Percentiles rank a stretch among this genome's conserved stretches.
These are phyloP conservation scores for Ceuthmochares aereus DNA, from an alignment of 2,113 vertebrate species.

Conservation along the genomic window DNA sequence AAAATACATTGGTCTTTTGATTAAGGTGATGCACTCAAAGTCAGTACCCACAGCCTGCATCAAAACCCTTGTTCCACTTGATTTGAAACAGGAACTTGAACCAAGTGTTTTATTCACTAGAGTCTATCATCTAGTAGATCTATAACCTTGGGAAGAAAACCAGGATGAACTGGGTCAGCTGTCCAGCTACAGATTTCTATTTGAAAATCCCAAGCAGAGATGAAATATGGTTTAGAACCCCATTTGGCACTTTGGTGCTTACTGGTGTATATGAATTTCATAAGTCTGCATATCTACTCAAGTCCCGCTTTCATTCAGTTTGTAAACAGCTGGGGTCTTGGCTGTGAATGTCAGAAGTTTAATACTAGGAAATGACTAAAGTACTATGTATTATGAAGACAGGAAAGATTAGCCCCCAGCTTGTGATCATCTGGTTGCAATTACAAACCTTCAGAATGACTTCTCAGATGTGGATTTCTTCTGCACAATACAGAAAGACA, in stretches of 20 bases:
- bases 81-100: not conserved
- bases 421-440: conserved; percentile 19
- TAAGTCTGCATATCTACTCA: not conserved
- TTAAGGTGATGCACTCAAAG: not conserved
- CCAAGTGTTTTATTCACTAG: not conserved
- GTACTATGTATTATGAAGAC: not conserved
- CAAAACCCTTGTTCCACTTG: not conserved
- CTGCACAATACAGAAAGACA: not conserved
- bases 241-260: not conserved
- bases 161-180: not conserved
- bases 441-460: not conserved
- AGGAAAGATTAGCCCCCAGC: not conserved
- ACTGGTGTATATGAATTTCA: not conserved
- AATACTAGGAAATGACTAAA: not conserved
- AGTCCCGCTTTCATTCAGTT: not conserved
- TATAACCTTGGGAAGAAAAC: not conserved
- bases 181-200: not conserved
- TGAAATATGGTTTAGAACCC: not conserved
- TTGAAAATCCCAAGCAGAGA: not conserved
- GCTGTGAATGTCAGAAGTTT: not conserved
- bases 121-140: not conserved
- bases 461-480: conserved; percentile 59
- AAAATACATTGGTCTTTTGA: not conserved
- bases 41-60: not conserved
- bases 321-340: not conserved